Evolutionary conservation across 2,888 invertebrate genomes (phyloP), one percentile per base, ranked within the genome.

Genomic region (Elegia similella): DNA sequence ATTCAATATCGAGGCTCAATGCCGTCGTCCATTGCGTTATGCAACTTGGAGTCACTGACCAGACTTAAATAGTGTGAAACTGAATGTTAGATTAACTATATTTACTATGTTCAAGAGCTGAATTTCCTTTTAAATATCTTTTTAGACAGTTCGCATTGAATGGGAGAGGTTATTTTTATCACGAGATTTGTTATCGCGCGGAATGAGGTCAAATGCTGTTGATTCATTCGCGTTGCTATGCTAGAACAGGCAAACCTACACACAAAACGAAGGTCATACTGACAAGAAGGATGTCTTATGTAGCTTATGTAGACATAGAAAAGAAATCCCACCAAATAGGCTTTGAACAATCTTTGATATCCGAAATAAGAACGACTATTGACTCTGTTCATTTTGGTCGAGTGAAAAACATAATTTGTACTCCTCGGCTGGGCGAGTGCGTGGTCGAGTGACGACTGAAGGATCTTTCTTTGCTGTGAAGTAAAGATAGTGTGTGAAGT

Each of bases 1-100:
- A 29, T 29, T 7, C 42, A 44, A 42, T 54, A 54, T 48, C 55
- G 58, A 58, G 62, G 66, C 66, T 72, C 70, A 72, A 70, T 70
- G 70, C 58, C 72, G 67, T 56, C 30, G 38, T 46, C 43, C 42
- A n/a, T 16, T 17, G 17, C 55, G 43, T 59, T 52, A 53, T 56
- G 57, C 56, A 58, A 43, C 32, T 7, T 43, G 32, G 12, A 50
- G 34, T 15, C 47, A 42, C 55, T 44, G 13, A 47, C 47, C 38
- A 10, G 34, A 34, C 17, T 13, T 34, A n/a, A 16, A 12, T 32
- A 15, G 1, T 12, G n/a, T n/a, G 38, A 38, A 38, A 12, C 12
- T 38, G 5, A 38, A 38, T 38, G 2, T 23, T n/a, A 5, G 23
- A 23, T 5, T 23, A 3, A 23, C 23, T 23, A 23, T 23, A 3